Percentiles rank a stretch among this genome's conserved stretches.
phyloP scores from a whole-genome alignment of 2,113 vertebrate species.

The Carlito syrichta region DNA sequence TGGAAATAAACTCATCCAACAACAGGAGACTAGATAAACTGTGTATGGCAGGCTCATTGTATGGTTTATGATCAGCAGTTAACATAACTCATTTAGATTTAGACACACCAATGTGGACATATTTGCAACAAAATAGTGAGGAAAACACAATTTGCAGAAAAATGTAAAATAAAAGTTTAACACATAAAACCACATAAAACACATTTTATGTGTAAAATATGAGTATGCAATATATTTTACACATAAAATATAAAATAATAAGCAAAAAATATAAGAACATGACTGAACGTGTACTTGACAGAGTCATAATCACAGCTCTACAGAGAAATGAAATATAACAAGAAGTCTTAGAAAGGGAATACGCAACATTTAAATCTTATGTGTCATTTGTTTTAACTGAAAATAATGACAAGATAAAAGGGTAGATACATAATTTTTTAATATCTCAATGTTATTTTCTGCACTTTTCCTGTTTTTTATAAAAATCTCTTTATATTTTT shows the following conservation, averaged over 20 bases:
- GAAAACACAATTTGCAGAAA: background rate
- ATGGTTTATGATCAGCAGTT: background rate
- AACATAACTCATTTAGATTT: background rate
- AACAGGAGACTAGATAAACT: background rate
- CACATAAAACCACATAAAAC: background rate
- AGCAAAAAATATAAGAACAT: background rate
- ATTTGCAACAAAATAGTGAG: background rate
- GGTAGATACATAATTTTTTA: background rate
- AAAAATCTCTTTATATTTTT: background rate
- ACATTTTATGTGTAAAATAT: background rate
- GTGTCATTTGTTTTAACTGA: background rate
- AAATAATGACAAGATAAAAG: background rate
- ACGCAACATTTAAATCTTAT: background rate
- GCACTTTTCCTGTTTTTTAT: background rate
- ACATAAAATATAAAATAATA: conserved; percentile 18
- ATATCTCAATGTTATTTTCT: background rate
- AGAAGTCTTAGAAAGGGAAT: background rate
- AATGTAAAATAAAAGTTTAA: background rate
- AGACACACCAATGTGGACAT: background rate
- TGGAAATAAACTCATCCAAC: background rate
- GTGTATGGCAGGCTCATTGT: background rate
- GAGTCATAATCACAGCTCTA: background rate
- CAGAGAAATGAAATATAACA: background rate
- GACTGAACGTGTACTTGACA: background rate
- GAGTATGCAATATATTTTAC: background rate